Conservation (phyloP, 2,797 vertebrate genomes). For the Sardinella longiceps region DNA sequence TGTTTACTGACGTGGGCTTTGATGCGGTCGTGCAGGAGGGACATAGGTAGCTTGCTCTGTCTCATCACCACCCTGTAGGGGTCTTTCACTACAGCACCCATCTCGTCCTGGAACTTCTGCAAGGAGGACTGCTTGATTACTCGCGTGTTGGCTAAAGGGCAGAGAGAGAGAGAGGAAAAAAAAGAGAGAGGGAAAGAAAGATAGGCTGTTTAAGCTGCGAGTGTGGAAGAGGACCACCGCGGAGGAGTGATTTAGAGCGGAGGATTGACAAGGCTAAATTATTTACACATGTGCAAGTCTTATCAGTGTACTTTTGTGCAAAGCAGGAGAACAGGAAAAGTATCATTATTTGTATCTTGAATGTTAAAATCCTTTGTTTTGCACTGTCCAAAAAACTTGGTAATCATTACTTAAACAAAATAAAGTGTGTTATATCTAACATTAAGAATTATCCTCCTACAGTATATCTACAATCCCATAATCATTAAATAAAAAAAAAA, state of each 20-base stretch:
- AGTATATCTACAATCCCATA: too few species aligned
- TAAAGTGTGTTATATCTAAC: not conserved
- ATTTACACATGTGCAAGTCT: not conserved
- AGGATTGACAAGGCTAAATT: not conserved
- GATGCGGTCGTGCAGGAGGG: slow-evolving; percentile 87
- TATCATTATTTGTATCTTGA: not conserved
- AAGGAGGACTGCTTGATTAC: slow-evolving; percentile 97
- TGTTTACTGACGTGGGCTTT: slow-evolving; percentile 89
- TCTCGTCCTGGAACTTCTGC: slow-evolving; percentile 97
- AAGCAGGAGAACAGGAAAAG: not conserved
- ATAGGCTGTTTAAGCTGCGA: not conserved
- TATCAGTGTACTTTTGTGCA: not conserved
- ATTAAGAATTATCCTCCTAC: too few species aligned
- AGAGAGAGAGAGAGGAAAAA: not conserved
- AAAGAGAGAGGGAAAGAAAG: too few species aligned
- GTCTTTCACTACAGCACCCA: slow-evolving; percentile 89
- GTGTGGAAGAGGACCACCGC: not conserved
- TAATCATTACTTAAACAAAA: not conserved
- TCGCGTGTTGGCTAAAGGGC: slow-evolving; percentile 88
- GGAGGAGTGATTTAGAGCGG: not conserved
- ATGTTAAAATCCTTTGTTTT: not conserved
- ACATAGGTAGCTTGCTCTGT: slow-evolving; percentile 94
- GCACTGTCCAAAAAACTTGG: too few species aligned
- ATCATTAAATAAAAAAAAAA: not conserved
- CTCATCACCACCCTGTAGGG: slow-evolving; percentile 96